These are phyloP conservation scores for Pachliopta kotzebuea DNA, from an alignment of 2,888 invertebrate species.

Conservation along the genomic window DNA sequence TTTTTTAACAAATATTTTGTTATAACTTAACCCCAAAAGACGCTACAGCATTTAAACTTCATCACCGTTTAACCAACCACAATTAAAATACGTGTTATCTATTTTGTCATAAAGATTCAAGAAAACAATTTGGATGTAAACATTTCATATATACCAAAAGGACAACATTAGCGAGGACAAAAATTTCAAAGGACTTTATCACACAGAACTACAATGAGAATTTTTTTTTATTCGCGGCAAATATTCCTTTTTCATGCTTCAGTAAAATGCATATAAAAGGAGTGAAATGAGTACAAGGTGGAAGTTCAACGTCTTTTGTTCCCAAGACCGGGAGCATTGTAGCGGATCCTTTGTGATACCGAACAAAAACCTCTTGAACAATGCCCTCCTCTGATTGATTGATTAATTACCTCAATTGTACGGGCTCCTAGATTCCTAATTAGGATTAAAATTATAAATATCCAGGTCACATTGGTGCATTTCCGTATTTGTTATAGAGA, in stretches of 20 bases:
- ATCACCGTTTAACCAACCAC: no score
- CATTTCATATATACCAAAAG: no score
- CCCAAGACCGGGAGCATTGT: conserved; percentile 47
- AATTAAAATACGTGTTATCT: no score
- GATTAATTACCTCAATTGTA: conserved; percentile 62
- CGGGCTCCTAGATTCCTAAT: conserved; percentile 30
- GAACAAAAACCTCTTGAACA: conserved; percentile 62
- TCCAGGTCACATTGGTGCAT: conserved; percentile 9
- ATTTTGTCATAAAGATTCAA: no score
- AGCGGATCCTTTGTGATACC: conserved; percentile 50
- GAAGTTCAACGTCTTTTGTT: conserved; percentile 57
- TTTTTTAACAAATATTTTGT: no score
- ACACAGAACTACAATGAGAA: neutral
- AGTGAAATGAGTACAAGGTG: conserved; percentile 48
- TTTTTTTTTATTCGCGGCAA: conserved; percentile 4
- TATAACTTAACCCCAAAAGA: no score
- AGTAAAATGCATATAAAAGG: conserved; percentile 44
- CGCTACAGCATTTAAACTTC: no score
- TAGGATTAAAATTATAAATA: conserved; percentile 20
- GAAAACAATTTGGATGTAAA: no score
- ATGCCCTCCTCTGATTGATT: conserved; percentile 57
- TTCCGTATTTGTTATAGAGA: neutral
- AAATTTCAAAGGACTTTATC: neutral
- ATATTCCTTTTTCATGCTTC: conserved; percentile 29
- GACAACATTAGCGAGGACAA: neutral